Base-by-base conservation (phyloP, 2,888 invertebrate genomes). In the Aphrophora alni region DNA sequence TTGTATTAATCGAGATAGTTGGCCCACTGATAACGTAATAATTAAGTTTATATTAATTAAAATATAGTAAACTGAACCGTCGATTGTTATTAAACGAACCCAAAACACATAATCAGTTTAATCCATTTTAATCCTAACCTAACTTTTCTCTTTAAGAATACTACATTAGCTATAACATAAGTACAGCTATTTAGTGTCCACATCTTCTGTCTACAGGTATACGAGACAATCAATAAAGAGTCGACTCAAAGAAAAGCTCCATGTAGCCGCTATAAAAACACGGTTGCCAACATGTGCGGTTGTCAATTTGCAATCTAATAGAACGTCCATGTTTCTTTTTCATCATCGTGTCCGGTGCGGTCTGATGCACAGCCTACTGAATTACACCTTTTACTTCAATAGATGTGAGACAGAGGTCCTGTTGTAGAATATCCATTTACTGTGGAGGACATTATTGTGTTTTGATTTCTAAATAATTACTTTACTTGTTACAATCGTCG, bases 271-370 rank as follows among this genome's bases (percentile, higher is more conserved):
- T 44, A 44, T 44, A 44, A 44, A 44, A 44, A 44, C 44, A 44
- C 14, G 3, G 59, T 59, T 59, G 59, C 59, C 59, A 59, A 21
- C 21, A 59, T 59, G 59, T 59, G 59, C 59, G n/a, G 10, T 59
- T 59, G 59, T 59, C 59, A 59, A 59, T 59, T 59, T 59, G 59
- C 59, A 59, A n/a, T 59, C 59, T 59, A 59, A 59, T 59, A 59
- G 59, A 21, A 59, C 21, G 59, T 21, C 21, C 59, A 33, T 59
- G 59, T 59, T 59, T 59, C 59, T 59, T 59, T 59, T 59, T 59
- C 59, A 59, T 59, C 21, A 59, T 21, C 21, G 21, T 7, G 21
- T 21, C 21, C 59, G 59, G 21, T 59, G 21, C 59, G 59, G 59
- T 59, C 21, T 21, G 59, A 4, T 59, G 59, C 59, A 21, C 59